Evolutionary conservation across 1,140 invertebrate genomes (phyloP).

Genomic region (Papilio glaucus): DNA sequence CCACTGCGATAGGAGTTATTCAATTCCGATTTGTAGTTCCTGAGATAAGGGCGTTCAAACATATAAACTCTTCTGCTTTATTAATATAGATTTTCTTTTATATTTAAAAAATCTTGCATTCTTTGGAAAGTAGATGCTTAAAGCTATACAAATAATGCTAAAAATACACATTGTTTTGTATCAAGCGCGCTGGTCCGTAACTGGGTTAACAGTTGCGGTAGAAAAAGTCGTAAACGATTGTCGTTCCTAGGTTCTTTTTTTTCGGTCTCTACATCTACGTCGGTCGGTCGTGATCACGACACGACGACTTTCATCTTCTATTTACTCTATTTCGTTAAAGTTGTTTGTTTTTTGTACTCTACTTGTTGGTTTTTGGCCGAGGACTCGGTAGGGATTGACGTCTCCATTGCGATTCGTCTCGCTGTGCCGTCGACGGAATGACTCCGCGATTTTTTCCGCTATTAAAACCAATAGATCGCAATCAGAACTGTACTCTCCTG

Average conservation of each 20-base stretch:
- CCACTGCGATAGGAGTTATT: no score
- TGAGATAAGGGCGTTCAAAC: no score
- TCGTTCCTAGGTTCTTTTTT: slow-evolving; percentile 33
- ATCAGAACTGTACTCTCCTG: slow-evolving; percentile 34
- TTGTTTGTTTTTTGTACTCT: slow-evolving; percentile 61
- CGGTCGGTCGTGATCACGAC: slow-evolving; percentile 54
- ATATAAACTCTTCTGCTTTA: no score
- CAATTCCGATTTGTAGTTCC: no score
- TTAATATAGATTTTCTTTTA: no score
- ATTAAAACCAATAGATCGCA: slow-evolving; percentile 43
- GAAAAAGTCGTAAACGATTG: slow-evolving; percentile 33
- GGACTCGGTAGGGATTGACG: slow-evolving; percentile 76
- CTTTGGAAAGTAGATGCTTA: background rate
- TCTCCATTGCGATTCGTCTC: slow-evolving; percentile 76
- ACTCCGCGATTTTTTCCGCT: slow-evolving; percentile 73
- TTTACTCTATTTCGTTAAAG: slow-evolving; percentile 59
- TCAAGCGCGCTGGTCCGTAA: slow-evolving; percentile 33
- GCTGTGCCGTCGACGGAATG: slow-evolving; percentile 67
- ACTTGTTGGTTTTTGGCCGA: slow-evolving; percentile 76
- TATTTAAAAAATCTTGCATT: background rate
- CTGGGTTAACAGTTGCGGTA: slow-evolving; percentile 39
- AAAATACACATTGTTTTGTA: slow-evolving; percentile 26
- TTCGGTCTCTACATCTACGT: slow-evolving; percentile 42
- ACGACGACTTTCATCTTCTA: slow-evolving; percentile 56
- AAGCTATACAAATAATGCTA: slow-evolving; percentile 2